phyloP scores from a whole-genome alignment of 1,140 invertebrate species.

The Calephelis virginiensis region DNA sequence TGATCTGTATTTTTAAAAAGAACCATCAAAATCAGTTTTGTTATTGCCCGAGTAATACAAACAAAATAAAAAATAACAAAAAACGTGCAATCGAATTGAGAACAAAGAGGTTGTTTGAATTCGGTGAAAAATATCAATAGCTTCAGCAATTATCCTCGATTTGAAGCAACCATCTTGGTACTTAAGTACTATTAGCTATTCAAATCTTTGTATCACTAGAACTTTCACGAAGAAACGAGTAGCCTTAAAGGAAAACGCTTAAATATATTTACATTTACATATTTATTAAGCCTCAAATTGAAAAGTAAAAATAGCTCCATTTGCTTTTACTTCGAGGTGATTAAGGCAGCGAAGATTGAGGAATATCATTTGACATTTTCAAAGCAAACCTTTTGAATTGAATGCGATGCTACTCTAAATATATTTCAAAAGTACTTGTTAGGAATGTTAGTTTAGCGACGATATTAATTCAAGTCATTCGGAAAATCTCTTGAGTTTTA shows the following conservation, averaged over 20 bases:
- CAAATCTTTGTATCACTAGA: not conserved
- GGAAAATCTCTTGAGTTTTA: too few relatives aligned
- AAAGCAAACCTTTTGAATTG: not conserved
- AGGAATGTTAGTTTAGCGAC: too few relatives aligned
- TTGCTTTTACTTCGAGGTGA: slow-evolving; percentile 8
- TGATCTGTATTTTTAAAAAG: too few relatives aligned
- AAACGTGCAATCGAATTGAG: too few relatives aligned
- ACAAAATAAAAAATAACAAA: too few relatives aligned
- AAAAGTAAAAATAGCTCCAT: slow-evolving; percentile 7
- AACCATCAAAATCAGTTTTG: too few relatives aligned
- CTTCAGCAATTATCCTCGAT: not conserved
- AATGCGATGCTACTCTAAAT: not conserved
- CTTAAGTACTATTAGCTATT: not conserved
- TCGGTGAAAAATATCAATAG: too few relatives aligned
- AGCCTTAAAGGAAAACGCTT: not conserved
- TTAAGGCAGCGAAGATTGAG: slow-evolving; percentile 1
- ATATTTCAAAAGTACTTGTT: too few relatives aligned
- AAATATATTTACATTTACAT: slow-evolving; percentile 6
- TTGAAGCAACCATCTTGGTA: not conserved
- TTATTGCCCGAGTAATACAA: too few relatives aligned
- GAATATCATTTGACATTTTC: slow-evolving; percentile 16
- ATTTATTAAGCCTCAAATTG: slow-evolving; percentile 9
- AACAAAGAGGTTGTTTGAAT: too few relatives aligned
- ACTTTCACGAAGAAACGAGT: not conserved
- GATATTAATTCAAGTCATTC: too few relatives aligned